Evolutionary conservation across 2,888 invertebrate genomes (phyloP).

Genomic region (Dascillus cervinus): DNA sequence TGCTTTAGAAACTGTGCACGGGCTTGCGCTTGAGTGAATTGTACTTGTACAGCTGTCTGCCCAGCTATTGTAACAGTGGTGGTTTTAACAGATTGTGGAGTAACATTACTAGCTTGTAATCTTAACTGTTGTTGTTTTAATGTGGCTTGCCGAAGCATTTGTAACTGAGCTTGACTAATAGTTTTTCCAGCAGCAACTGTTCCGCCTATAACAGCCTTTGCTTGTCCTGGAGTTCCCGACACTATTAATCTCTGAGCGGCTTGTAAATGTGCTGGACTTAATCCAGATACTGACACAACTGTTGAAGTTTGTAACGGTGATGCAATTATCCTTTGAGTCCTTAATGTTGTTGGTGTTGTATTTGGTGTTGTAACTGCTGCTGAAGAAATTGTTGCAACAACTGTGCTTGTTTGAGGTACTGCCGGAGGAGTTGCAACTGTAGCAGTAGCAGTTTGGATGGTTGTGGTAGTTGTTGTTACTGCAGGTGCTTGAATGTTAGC

Average conservation of each 20-base stretch:
- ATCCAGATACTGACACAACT: slow-evolving; percentile 38
- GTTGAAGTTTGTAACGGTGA: slow-evolving; percentile 36
- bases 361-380: slow-evolving; percentile 36
- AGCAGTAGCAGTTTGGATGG: slow-evolving; percentile 20
- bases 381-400: slow-evolving; percentile 42
- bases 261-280: slow-evolving; percentile 37
- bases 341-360: slow-evolving; percentile 20
- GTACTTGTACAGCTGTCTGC: slow-evolving; percentile 31
- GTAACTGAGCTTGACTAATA: slow-evolving; percentile 49
- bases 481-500: slow-evolving; percentile 24
- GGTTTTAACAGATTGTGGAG: slow-evolving; percentile 31
- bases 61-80: slow-evolving; percentile 35
- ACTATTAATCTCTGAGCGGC: slow-evolving; percentile 43
- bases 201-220: slow-evolving; percentile 31
- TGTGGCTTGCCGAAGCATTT: slow-evolving; percentile 53
- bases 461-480: slow-evolving; percentile 23
- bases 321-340: slow-evolving; percentile 36
- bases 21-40: slow-evolving; percentile 38
- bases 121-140: slow-evolving; percentile 36
- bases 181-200: slow-evolving; percentile 43
- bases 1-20: slow-evolving; percentile 34
- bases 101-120: slow-evolving; percentile 29
- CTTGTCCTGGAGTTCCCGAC: slow-evolving; percentile 31
- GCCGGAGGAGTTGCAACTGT: slow-evolving; percentile 17
- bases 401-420: slow-evolving; percentile 27